phyloP scores from a whole-genome alignment of 1,140 invertebrate genomes.

The Drosophila navojoa region DNA sequence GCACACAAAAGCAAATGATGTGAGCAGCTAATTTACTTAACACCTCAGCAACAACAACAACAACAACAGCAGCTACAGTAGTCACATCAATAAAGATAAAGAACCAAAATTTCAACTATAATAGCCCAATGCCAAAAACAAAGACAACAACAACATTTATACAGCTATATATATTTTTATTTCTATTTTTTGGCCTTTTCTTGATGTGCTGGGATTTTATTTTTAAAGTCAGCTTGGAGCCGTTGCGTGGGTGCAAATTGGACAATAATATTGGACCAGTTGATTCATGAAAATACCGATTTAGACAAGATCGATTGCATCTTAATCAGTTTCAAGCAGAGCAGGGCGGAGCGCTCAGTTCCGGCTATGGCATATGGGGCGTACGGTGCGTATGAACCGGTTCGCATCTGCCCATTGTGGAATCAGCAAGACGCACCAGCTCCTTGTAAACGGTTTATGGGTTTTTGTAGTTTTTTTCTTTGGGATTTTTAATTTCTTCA shows the following conservation, averaged over 20 bases:
- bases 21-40: conserved; percentile 83
- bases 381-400: conserved; percentile 62
- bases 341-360: conserved; percentile 10
- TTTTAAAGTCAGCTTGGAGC: conserved; percentile 29
- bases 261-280: conserved; percentile 71
- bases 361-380: conserved; percentile 14
- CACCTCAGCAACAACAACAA: conserved; percentile 63
- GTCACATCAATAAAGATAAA: conserved; percentile 43
- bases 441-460: conserved; percentile 41
- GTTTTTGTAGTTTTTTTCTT: conserved; percentile 6
- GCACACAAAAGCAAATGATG: conserved; percentile 74
- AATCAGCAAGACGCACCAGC: conserved; percentile 34
- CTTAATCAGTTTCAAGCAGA: conserved; percentile 78
- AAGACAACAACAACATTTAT: conserved; percentile 40
- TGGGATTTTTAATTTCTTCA: conserved; percentile 19
- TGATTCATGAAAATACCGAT: conserved; percentile 79
- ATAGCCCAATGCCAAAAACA: conserved; percentile 58
- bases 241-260: conserved; percentile 75
- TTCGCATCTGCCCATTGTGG: conserved; percentile 23
- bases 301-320: conserved; percentile 73
- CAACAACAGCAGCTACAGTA: background rate
- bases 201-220: conserved; percentile 16
- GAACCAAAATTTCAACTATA: conserved; percentile 54
- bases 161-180: conserved; percentile 59
- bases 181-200: conserved; percentile 74